Evolutionary conservation across 2,888 invertebrate genomes (phyloP).

Genomic region (Chymomyza fuscimana): DNA sequence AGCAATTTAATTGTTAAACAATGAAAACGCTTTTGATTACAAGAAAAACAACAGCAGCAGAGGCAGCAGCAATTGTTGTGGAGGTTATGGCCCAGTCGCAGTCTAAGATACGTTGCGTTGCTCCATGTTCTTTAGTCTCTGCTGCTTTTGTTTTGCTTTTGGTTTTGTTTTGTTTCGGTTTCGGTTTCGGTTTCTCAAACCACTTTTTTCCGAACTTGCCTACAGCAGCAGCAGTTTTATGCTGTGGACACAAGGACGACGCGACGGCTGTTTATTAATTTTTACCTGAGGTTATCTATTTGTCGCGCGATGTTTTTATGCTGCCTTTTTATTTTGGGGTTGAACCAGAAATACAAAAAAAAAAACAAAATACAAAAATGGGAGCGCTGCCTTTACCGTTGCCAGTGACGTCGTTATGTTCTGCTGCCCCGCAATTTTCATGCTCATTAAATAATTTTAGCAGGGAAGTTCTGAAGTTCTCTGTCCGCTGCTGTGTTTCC

Average conservation of each 20-base stretch:
- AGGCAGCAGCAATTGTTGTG: slow-evolving; percentile 7
- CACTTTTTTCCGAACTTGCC: slow-evolving; percentile 14
- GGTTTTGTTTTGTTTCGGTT: slow-evolving; percentile 31
- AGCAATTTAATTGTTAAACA: slow-evolving; percentile 75
- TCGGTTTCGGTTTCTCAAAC: slow-evolving; percentile 12
- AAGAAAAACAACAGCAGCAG: slow-evolving; percentile 57
- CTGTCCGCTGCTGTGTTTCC: background rate
- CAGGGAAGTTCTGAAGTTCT: slow-evolving; percentile 49
- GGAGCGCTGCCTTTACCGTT: slow-evolving; percentile 19
- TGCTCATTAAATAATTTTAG: slow-evolving; percentile 71
- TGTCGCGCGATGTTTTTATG: slow-evolving; percentile 62
- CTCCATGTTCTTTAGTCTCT: background rate
- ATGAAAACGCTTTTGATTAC: slow-evolving; percentile 74
- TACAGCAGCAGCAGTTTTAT: slow-evolving; percentile 39
- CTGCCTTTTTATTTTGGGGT: slow-evolving; percentile 37
- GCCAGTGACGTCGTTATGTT: slow-evolving; percentile 25
- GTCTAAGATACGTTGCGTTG: background rate
- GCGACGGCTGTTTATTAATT: slow-evolving; percentile 67
- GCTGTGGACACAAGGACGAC: background rate
- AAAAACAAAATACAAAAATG: slow-evolving; percentile 15
- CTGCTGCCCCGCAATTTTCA: slow-evolving; percentile 59
- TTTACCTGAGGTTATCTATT: slow-evolving; percentile 74
- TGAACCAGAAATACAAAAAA: slow-evolving; percentile 33
- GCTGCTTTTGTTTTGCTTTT: slow-evolving; percentile 2
- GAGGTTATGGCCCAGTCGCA: slow-evolving; percentile 10